Evolutionary conservation across 1,140 invertebrate genomes (phyloP).

Genomic region (Cryptotermes secundus): DNA sequence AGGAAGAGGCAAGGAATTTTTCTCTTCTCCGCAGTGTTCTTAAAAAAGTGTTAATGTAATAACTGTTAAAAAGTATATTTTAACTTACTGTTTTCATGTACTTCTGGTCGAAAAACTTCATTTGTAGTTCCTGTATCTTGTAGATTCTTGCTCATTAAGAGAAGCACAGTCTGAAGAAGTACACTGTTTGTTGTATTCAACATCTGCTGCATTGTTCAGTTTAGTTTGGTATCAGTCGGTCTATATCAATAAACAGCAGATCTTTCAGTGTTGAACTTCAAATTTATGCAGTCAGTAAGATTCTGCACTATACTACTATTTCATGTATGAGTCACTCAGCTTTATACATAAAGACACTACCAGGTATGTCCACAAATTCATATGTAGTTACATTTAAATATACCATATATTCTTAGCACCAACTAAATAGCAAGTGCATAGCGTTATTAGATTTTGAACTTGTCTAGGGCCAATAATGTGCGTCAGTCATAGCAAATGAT

Average conservation of each 20-base stretch:
- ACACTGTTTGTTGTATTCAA: not conserved
- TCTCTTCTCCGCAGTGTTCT: too few relatives aligned
- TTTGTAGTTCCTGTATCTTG: not conserved
- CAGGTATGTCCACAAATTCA: not conserved
- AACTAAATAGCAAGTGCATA: not conserved
- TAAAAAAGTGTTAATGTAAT: too few relatives aligned
- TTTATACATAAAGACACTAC: not conserved
- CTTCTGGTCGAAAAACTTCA: not conserved
- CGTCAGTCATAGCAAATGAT: not conserved
- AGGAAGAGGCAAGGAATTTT: too few relatives aligned
- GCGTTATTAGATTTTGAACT: not conserved
- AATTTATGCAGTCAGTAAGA: not conserved
- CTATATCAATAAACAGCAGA: not conserved
- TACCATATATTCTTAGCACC: not conserved
- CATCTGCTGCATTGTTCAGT: not conserved
- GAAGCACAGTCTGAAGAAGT: not conserved
- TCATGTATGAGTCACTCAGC: not conserved
- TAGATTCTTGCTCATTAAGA: not conserved
- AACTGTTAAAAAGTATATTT: not conserved
- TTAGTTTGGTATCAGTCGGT: not conserved
- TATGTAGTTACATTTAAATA: not conserved
- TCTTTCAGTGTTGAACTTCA: not conserved
- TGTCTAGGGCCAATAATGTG: not conserved
- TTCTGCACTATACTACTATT: not conserved
- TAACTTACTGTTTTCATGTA: not conserved